phyloP scores from a whole-genome alignment of 2,797 vertebrate genomes.

The Diplodus sargus region DNA sequence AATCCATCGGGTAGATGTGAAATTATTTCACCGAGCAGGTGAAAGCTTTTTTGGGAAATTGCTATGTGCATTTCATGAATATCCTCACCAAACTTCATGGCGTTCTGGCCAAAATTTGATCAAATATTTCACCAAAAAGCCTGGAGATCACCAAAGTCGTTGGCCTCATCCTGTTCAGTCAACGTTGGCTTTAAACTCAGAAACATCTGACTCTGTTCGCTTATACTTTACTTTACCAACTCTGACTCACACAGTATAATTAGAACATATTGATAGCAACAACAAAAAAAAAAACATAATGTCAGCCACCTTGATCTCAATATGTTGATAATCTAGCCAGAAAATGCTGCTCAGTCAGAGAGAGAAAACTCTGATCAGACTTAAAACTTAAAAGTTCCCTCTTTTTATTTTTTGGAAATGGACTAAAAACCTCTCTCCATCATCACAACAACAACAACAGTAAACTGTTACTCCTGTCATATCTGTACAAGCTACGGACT shows the following conservation, averaged over 20 bases:
- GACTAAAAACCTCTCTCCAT: background rate
- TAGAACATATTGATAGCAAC: background rate
- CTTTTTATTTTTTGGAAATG: background rate
- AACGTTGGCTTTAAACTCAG: background rate
- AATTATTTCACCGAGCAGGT: too few relatives aligned
- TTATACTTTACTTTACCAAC: background rate
- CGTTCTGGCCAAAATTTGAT: background rate
- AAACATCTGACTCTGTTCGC: background rate
- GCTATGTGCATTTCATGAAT: background rate
- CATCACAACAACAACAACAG: background rate
- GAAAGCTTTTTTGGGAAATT: too few relatives aligned
- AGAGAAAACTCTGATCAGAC: background rate
- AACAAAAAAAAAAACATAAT: background rate
- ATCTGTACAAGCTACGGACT: constrained; percentile 2
- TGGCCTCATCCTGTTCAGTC: too few relatives aligned
- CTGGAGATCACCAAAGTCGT: too few relatives aligned
- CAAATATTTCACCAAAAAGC: background rate
- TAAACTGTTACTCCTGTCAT: background rate
- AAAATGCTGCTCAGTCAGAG: constrained; percentile 2
- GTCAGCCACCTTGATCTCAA: background rate
- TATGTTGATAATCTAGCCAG: background rate
- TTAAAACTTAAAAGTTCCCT: background rate
- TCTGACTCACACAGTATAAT: constrained; percentile 14
- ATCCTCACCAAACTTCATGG: background rate
- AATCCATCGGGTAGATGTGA: too few relatives aligned